Conservation (phyloP, 2,797 vertebrate species). For the Sphaeramia orbicularis region DNA sequence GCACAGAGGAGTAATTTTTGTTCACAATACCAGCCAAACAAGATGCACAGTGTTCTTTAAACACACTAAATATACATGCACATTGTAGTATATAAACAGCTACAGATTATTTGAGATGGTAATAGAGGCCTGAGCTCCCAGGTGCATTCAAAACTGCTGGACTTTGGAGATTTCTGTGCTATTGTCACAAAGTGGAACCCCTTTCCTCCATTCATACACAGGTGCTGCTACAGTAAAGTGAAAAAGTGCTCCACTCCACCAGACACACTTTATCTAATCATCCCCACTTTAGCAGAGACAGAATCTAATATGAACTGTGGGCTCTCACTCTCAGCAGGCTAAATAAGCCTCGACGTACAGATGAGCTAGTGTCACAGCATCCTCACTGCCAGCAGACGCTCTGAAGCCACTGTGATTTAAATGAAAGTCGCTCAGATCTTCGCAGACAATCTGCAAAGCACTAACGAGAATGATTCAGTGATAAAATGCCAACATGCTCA, state of each 20-base stretch:
- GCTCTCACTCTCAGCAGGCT: constrained; percentile 80
- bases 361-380: constrained; percentile 74
- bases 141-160: constrained; percentile 44
- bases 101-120: constrained; percentile 50
- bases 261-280: constrained; percentile 84
- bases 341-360: constrained; percentile 77
- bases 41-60: constrained; percentile 14
- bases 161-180: constrained; percentile 44
- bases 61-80: constrained; percentile 2
- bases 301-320: constrained; percentile 79
- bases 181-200: constrained; percentile 54
- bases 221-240: constrained; percentile 68
- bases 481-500: constrained; percentile 29
- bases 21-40: constrained; percentile 7
- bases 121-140: constrained; percentile 47
- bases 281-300: constrained; percentile 78
- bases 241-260: constrained; percentile 77
- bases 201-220: constrained; percentile 60
- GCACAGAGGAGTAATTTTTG: constrained; percentile 33
- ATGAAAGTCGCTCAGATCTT: constrained; percentile 48
- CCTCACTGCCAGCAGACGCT: constrained; percentile 47
- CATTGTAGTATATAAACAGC: constrained; percentile 22
- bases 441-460: constrained; percentile 40
- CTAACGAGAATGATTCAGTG: constrained; percentile 33
- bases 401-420: constrained; percentile 58